These are phyloP conservation scores for Sparus aurata DNA, from an alignment of 2,797 vertebrate genomes.

Conservation along the genomic window DNA sequence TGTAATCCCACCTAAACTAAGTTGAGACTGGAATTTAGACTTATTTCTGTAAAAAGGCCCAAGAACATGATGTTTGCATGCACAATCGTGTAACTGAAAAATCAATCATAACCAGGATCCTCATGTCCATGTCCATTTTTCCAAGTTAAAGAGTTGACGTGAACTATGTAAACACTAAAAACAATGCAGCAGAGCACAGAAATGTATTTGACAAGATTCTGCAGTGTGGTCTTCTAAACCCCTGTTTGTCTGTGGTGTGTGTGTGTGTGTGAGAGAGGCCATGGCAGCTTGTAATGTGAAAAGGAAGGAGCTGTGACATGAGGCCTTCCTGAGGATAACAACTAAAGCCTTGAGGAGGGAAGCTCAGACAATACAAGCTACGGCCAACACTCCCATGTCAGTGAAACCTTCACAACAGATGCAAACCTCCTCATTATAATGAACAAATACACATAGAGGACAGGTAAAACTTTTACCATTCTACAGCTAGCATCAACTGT, in stretches of 20 bases:
- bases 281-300: not conserved
- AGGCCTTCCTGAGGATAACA: not conserved
- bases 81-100: not conserved
- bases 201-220: not conserved
- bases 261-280: not conserved
- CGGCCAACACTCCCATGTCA: not conserved
- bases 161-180: no score
- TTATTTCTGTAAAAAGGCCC: no score
- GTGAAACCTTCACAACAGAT: not conserved
- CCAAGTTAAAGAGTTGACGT: no score
- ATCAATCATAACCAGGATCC: not conserved
- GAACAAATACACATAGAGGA: not conserved
- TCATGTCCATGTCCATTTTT: not conserved
- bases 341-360: not conserved
- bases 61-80: not conserved
- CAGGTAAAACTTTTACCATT: not conserved
- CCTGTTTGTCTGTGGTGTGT: not conserved
- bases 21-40: no score
- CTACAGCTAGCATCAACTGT: no score
- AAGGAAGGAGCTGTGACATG: slow-evolving; percentile 1
- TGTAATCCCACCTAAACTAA: no score
- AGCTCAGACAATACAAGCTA: not conserved
- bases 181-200: no score
- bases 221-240: no score
- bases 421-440: not conserved